Conservation (phyloP, 2,113 vertebrate genomes). For the Onychostoma macrolepis region DNA sequence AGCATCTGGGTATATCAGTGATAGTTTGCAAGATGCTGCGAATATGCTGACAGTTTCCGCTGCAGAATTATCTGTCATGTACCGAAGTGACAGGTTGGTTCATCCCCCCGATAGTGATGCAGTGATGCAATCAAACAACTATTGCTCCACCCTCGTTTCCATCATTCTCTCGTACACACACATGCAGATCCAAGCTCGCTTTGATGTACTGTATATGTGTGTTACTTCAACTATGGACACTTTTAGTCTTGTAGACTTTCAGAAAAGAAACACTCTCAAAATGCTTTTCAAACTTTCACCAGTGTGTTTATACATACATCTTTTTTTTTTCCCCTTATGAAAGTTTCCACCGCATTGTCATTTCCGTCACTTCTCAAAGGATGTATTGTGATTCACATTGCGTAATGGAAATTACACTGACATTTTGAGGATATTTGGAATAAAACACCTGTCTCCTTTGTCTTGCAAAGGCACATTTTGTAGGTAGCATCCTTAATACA, state of each 20-base stretch:
- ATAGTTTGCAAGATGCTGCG: slow-evolving; percentile 23
- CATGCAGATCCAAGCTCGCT: not conserved
- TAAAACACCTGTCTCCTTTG: not conserved
- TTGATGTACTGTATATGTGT: not conserved
- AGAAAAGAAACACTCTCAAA: not conserved
- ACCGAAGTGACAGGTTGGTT: slow-evolving; percentile 6
- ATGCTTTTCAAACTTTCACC: not conserved
- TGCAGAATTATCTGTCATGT: slow-evolving; percentile 6
- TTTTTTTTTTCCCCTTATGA: not conserved
- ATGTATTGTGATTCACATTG: not conserved
- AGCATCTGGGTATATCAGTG: slow-evolving; percentile 18
- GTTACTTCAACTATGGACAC: not conserved
- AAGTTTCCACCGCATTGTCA: not conserved
- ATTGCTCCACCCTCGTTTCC: not conserved
- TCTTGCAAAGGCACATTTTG: not conserved
- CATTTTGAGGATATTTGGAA: not conserved
- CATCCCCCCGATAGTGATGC: slow-evolving; percentile 33
- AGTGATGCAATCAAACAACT: slow-evolving; percentile 30
- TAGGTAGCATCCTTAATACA: not conserved
- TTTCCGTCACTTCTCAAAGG: not conserved
- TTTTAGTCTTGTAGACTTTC: not conserved
- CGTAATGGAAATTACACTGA: not conserved
- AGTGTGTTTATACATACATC: not conserved
- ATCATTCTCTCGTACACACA: not conserved
- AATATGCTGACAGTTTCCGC: not conserved